Conservation (phyloP, 2,888 invertebrate species). For the Carabus problematicus region DNA sequence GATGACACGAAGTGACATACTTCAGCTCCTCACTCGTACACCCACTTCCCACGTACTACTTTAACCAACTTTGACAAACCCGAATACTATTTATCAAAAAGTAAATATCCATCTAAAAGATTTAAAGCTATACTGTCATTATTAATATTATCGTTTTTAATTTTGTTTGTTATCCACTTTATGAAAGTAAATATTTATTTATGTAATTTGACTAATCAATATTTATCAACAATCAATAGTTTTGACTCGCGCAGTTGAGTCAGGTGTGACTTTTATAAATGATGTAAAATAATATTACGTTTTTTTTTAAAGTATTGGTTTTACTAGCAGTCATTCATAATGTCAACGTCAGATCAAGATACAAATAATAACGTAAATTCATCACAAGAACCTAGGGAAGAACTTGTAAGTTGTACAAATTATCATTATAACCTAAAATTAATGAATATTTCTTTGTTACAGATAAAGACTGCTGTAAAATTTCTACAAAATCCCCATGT, state of each 20-base stretch:
- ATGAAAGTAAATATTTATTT: conserved; percentile 1
- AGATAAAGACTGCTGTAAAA: conserved; percentile 86
- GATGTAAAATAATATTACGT: conserved; percentile 15
- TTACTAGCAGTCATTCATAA: conserved; percentile 2
- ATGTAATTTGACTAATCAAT: conserved; percentile 15
- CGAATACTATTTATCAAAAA: no score
- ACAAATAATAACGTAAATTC: conserved; percentile 31
- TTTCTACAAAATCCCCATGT: conserved; percentile 89
- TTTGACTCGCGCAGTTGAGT: conserved; percentile 26
- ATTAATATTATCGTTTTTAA: no score
- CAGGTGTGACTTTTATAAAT: conserved; percentile 23
- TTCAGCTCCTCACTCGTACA: conserved; percentile 17
- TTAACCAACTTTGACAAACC: neutral
- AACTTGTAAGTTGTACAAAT: conserved; percentile 45
- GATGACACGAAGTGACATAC: conserved; percentile 35
- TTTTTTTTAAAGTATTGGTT: conserved; percentile 6
- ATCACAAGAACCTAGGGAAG: conserved; percentile 44
- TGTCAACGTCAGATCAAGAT: conserved; percentile 24
- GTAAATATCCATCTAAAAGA: no score
- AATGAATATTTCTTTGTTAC: conserved; percentile 49
- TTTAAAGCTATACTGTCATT: no score
- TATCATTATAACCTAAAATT: conserved; percentile 24
- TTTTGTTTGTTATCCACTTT: neutral
- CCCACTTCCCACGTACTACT: conserved; percentile 25
- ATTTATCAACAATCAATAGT: conserved; percentile 34